Evolutionary conservation across 2,797 vertebrate species (phyloP).

Genomic region (Anguilla anguilla): DNA sequence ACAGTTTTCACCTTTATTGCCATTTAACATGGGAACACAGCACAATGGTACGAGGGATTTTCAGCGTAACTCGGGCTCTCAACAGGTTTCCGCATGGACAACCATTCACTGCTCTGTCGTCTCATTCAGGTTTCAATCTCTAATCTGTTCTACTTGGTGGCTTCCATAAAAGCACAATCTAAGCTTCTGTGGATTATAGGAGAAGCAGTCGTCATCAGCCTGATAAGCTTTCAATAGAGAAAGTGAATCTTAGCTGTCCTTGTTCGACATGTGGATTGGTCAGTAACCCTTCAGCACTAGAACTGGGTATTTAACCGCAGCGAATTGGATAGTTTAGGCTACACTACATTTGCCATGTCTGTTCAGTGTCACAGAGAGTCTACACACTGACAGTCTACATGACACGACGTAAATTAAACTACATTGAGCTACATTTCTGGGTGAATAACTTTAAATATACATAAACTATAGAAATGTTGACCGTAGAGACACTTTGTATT

Average conservation of each 20-base stretch:
- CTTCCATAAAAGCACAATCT: slow-evolving; percentile 8
- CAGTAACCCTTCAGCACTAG: not conserved
- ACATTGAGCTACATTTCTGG: not conserved
- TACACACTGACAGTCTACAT: too few species aligned
- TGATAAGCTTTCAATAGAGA: not conserved
- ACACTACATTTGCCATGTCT: not conserved
- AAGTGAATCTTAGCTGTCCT: not conserved
- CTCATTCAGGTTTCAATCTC: slow-evolving; percentile 67
- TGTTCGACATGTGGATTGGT: not conserved
- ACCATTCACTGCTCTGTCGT: slow-evolving; percentile 65
- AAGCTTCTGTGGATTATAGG: not conserved
- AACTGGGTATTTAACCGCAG: not conserved
- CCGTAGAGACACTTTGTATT: not conserved
- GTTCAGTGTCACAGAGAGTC: slow-evolving; percentile 1
- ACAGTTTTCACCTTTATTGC: not conserved
- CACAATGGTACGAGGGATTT: slow-evolving; percentile 4
- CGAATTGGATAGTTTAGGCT: not conserved
- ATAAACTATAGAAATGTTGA: not conserved
- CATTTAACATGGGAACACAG: not conserved
- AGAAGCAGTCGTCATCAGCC: not conserved
- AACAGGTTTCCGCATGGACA: slow-evolving; percentile 36
- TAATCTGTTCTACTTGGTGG: slow-evolving; percentile 62
- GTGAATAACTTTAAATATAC: not conserved
- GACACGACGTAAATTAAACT: too few species aligned
- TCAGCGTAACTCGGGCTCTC: not conserved